phyloP scores from a whole-genome alignment of 2,113 vertebrate species.

The Pluvialis apricaria region DNA sequence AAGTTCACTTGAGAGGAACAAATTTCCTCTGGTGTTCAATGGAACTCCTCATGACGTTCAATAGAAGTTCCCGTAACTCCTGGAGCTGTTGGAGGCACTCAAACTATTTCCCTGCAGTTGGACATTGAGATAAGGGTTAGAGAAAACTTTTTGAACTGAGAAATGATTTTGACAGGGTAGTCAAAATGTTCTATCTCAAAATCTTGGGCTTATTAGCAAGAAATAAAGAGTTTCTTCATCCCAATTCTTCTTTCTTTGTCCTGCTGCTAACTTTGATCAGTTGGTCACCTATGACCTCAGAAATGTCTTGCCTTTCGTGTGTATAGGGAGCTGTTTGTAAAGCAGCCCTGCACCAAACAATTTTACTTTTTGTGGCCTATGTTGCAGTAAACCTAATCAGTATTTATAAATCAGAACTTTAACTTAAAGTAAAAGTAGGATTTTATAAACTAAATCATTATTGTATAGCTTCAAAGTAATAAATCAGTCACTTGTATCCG shows the following conservation, averaged over 20 bases:
- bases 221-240: neutral
- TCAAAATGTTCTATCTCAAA: neutral
- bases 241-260: neutral
- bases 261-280: neutral
- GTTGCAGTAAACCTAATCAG: constrained; percentile 33
- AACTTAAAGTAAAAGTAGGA: constrained; percentile 47
- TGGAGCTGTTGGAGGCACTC: neutral
- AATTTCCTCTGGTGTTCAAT: neutral
- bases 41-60: neutral
- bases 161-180: neutral
- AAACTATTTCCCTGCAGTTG: neutral
- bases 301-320: neutral
- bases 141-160: neutral
- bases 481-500: constrained; percentile 67
- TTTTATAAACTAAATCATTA: constrained; percentile 62
- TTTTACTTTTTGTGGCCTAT: neutral
- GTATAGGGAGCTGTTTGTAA: neutral
- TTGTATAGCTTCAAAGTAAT: constrained; percentile 33
- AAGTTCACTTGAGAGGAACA: neutral
- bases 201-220: neutral
- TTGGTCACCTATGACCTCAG: neutral
- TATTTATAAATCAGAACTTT: constrained; percentile 55
- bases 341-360: neutral
- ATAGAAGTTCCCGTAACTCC: neutral
- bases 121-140: neutral